phyloP scores from a whole-genome alignment of 2,797 vertebrate species.

The Pygocentrus nattereri region DNA sequence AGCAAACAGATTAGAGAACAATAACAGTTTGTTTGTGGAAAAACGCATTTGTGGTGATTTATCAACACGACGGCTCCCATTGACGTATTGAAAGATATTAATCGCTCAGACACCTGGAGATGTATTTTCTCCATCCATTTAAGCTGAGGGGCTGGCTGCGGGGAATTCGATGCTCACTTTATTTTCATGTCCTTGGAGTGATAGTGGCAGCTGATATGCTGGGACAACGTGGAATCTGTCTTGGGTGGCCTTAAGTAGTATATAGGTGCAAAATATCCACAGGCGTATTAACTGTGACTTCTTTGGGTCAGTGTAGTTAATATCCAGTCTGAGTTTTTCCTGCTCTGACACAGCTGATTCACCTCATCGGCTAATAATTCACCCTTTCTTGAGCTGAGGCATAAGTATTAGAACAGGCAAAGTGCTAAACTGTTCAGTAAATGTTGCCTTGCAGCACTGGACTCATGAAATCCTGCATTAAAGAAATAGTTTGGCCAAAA shows the following conservation, averaged over 20 bases:
- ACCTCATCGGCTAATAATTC: neutral
- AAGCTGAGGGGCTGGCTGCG: slow-evolving; percentile 31
- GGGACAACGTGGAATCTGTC: slow-evolving; percentile 7
- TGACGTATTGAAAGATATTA: slow-evolving; percentile 64
- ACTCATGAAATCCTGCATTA: too few species aligned
- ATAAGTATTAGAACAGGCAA: neutral
- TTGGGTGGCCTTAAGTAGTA: neutral
- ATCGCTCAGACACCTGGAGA: slow-evolving; percentile 33
- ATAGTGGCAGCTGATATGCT: slow-evolving; percentile 39
- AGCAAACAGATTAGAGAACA: slow-evolving; percentile 53
- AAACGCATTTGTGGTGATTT: slow-evolving; percentile 61
- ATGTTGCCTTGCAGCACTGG: too few species aligned
- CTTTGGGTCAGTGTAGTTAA: neutral
- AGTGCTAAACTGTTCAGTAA: too few species aligned
- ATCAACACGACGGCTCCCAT: slow-evolving; percentile 61
- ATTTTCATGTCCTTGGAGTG: slow-evolving; percentile 44
- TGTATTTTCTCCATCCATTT: slow-evolving; percentile 73
- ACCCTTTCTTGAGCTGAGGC: neutral
- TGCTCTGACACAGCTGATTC: neutral
- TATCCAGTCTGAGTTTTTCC: neutral
- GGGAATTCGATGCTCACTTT: slow-evolving; percentile 31
- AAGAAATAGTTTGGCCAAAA: too few species aligned
- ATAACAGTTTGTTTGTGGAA: slow-evolving; percentile 53
- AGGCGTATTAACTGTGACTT: neutral
- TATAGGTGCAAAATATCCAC: neutral